Evolutionary conservation across 2,797 vertebrate genomes (phyloP).

Genomic region (Muraenolepis orangiensis): DNA sequence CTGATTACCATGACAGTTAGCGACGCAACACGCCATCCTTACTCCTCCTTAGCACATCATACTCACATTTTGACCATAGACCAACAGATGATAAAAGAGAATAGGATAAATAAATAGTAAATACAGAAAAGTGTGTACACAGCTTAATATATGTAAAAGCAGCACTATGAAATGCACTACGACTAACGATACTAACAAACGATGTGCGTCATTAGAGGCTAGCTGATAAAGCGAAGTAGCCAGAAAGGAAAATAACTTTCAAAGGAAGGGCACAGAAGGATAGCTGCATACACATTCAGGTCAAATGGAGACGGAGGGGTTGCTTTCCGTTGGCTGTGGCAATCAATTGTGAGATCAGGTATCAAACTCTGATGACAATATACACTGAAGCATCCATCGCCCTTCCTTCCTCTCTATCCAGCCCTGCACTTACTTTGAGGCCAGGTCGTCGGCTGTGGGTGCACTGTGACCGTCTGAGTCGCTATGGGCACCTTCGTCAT

Average conservation of each 20-base stretch:
- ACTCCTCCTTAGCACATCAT: not conserved
- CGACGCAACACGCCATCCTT: not conserved
- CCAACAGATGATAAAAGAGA: not conserved
- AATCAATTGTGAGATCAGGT: not conserved
- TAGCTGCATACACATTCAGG: not conserved
- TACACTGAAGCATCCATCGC: not conserved
- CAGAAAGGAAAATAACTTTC: not conserved
- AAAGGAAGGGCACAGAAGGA: not conserved
- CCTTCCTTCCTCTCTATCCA: not conserved
- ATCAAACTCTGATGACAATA: not conserved
- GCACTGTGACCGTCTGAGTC: conserved; percentile 82
- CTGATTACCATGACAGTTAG: not conserved
- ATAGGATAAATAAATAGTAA: not conserved
- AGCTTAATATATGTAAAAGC: not conserved
- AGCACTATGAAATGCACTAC: not conserved
- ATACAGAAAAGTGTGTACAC: not conserved
- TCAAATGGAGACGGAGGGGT: not conserved
- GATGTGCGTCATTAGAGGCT: not conserved
- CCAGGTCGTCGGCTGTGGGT: conserved; percentile 81
- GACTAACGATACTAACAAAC: too few species aligned
- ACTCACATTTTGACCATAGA: not conserved
- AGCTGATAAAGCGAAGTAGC: not conserved
- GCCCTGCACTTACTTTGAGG: conserved; percentile 84
- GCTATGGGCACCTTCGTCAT: conserved; percentile 87
- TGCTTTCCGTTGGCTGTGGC: not conserved